Evolutionary conservation across 2,888 invertebrate genomes (phyloP).

Genomic region (Thymelicus sylvestris): DNA sequence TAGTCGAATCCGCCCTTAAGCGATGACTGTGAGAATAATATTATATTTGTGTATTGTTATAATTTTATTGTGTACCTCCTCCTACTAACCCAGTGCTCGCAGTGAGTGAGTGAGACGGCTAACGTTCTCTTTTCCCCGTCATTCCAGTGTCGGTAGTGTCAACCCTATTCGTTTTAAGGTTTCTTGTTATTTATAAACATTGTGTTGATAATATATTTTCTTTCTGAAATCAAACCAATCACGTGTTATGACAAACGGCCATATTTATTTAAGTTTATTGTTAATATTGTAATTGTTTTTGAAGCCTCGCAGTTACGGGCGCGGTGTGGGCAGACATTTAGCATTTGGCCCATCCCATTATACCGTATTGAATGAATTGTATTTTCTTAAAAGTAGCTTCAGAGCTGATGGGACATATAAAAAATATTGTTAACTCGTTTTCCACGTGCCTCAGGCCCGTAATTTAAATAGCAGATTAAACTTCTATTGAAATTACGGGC

Average conservation of each 20-base stretch:
- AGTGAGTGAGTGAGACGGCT: no score
- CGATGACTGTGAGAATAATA: constrained; percentile 20
- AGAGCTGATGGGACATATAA: no score
- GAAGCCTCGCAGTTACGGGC: constrained; percentile 70
- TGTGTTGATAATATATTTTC: constrained; percentile 47
- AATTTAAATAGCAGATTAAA: no score
- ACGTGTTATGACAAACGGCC: constrained; percentile 52
- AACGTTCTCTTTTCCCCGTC: constrained; percentile 46
- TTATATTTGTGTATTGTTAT: constrained; percentile 24
- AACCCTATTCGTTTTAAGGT: constrained; percentile 48
- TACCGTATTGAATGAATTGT: no score
- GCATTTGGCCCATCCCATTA: constrained; percentile 6
- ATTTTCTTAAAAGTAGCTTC: no score
- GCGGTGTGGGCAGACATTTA: constrained; percentile 51
- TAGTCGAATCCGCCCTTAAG: not conserved
- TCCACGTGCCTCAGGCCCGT: no score
- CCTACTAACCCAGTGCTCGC: constrained; percentile 36
- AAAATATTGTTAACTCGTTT: not conserved
- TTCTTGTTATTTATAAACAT: constrained; percentile 47
- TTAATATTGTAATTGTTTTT: constrained; percentile 54
- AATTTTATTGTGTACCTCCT: constrained; percentile 47
- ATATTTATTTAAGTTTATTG: constrained; percentile 62
- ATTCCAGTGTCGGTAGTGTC: constrained; percentile 56
- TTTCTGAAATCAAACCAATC: constrained; percentile 29
- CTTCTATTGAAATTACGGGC: no score